Percentiles rank a stretch among this genome's conserved stretches.
phyloP scores from a whole-genome alignment of 1,140 invertebrate species.

The Heliconius hermathena region DNA sequence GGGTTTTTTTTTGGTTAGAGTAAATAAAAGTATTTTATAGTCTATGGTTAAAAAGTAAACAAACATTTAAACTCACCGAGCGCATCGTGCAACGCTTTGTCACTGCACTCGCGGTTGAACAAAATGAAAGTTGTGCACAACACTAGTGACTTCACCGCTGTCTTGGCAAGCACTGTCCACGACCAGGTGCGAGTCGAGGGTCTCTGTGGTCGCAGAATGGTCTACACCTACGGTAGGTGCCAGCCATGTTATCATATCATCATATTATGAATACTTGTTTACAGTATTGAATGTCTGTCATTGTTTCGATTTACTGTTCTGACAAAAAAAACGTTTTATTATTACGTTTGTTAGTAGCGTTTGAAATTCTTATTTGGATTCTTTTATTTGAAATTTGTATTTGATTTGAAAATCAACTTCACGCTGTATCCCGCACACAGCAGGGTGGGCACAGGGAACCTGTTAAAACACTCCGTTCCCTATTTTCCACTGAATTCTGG shows the following conservation, averaged over 20 bases:
- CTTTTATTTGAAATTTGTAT: too few relatives aligned
- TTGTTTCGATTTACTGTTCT: constrained; percentile 32
- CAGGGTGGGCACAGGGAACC: too few relatives aligned
- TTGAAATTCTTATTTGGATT: not conserved
- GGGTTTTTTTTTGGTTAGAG: too few relatives aligned
- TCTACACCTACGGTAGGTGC: not conserved
- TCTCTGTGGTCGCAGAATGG: constrained; percentile 20
- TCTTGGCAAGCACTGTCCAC: constrained; percentile 42
- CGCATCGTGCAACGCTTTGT: constrained; percentile 58
- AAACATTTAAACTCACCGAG: constrained; percentile 66
- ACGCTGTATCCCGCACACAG: too few relatives aligned
- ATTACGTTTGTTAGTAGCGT: not conserved
- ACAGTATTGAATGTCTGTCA: constrained; percentile 40
- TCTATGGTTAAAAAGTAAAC: constrained; percentile 25
- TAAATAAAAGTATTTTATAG: not conserved
- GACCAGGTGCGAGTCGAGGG: constrained; percentile 13
- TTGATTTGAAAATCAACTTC: too few relatives aligned
- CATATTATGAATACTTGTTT: constrained; percentile 43
- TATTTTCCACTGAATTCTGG: too few relatives aligned
- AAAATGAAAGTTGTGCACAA: constrained; percentile 41
- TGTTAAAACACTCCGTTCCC: too few relatives aligned
- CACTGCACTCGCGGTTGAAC: constrained; percentile 43
- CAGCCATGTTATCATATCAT: constrained; percentile 46
- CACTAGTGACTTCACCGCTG: constrained; percentile 46
- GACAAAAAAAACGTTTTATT: not conserved